phyloP scores from a whole-genome alignment of 2,113 vertebrate species.

The Lucifuga dentata region DNA sequence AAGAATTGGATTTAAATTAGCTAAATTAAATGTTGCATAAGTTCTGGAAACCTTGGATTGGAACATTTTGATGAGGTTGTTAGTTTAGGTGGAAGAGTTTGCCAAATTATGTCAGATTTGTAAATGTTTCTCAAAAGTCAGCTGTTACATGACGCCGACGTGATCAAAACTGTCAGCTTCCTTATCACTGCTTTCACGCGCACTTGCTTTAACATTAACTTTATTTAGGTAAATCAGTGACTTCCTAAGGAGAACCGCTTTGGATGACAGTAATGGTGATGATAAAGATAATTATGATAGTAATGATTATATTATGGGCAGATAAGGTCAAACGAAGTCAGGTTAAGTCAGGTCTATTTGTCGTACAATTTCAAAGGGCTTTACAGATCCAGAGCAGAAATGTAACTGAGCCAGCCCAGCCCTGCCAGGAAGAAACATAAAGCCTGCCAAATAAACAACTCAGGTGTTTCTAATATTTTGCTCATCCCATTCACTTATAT shows the following conservation, averaged over 20 bases:
- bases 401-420: too few species aligned
- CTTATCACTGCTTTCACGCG: slow-evolving; percentile 29
- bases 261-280: slow-evolving; percentile 23
- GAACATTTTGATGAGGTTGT: slow-evolving; percentile 18
- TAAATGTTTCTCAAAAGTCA: slow-evolving; percentile 35
- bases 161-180: not conserved
- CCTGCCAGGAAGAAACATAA: too few species aligned
- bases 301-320: too few species aligned
- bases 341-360: too few species aligned
- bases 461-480: too few species aligned
- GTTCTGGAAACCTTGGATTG: not conserved
- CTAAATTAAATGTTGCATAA: not conserved
- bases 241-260: not conserved
- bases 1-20: not conserved
- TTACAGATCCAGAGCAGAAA: too few species aligned
- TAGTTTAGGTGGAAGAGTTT: slow-evolving; percentile 20
- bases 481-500: too few species aligned
- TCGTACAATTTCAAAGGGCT: too few species aligned
- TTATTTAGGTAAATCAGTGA: slow-evolving; percentile 3
- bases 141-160: slow-evolving; percentile 6
- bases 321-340: too few species aligned
- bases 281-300: not conserved
- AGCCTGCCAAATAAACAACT: too few species aligned
- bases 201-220: slow-evolving; percentile 52
- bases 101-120: not conserved